Base-by-base conservation (phyloP, 2,888 invertebrate genomes). In the Parascotia fuliginaria region DNA sequence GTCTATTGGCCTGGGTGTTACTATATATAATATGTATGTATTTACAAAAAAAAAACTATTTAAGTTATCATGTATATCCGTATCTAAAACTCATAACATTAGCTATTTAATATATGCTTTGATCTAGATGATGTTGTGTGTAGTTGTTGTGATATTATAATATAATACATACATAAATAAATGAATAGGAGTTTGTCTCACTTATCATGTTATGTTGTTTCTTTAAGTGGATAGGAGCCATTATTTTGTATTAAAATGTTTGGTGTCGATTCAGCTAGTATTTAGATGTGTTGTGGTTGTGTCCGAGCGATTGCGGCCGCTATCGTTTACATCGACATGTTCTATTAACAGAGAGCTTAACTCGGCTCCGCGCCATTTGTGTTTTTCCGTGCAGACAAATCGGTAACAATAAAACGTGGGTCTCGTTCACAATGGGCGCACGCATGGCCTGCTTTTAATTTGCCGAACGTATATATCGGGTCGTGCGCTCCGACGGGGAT, bases 371-470 rank as follows among this genome's bases (percentile, higher is more conserved):
- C 76, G 72, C 87, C 88, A 89, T 90, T 91, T 82, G 89, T 84
- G 87, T 87, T 81, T 83, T 80, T 71, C 84, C 87, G 82, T 79
- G 87, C 90, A 87, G 85, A 88, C 82, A 83, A 86, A 91, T 89
- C 88, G 89, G 83, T 77, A 86, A 91, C 90, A 91, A 91, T 90
- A 87, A 88, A 87, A 77, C 80, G 78, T 65, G 83, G 75, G 73
- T 73, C 80, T 79, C 74, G 80, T 82, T 75, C 82, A 89, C 90
- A 89, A 89, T 87, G 79, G 79, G 68, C 59, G 77, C 75, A 84
- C 89, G 91, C 90, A 87, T 89, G 84, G 87, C 75, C 86, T 87
- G 85, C 78, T 92, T 91, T 91, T 92, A 91, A 92, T 92, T 91
- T 91, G 80, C 85, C 87, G 78, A 82, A 83, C 84, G 85, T 76